Conservation (phyloP, 2,888 invertebrate species). For the Lasioglossum morio region DNA sequence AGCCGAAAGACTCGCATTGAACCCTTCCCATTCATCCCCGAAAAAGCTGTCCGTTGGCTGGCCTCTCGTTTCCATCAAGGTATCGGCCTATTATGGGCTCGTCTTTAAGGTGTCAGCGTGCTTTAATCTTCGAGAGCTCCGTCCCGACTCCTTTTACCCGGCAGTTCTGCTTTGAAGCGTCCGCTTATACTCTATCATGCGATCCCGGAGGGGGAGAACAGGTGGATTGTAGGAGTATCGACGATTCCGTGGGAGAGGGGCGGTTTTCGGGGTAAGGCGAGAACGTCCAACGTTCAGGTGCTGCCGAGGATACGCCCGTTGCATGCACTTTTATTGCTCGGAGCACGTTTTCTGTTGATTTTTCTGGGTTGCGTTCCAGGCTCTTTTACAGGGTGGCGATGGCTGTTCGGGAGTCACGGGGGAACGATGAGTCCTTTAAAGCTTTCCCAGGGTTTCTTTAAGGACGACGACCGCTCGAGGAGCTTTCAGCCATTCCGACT, state of each 20-base stretch:
- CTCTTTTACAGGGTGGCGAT: background rate
- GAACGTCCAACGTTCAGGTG: slow-evolving; percentile 63
- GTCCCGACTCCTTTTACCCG: slow-evolving; percentile 45
- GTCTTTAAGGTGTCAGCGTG: slow-evolving; percentile 63
- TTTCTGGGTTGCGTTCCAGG: slow-evolving; percentile 21
- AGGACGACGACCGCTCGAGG: too few relatives aligned
- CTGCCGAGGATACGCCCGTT: slow-evolving; percentile 30
- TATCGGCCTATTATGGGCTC: slow-evolving; percentile 30
- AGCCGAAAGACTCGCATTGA: slow-evolving; percentile 20
- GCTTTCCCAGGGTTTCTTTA: background rate
- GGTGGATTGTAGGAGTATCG: slow-evolving; percentile 78
- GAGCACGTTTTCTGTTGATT: slow-evolving; percentile 14
- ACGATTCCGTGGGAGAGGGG: slow-evolving; percentile 50
- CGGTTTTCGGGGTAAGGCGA: slow-evolving; percentile 62
- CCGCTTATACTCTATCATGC: slow-evolving; percentile 72
- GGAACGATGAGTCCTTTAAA: slow-evolving; percentile 19
- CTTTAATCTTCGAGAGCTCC: slow-evolving; percentile 56
- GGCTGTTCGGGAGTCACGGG: background rate
- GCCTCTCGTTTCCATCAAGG: slow-evolving; percentile 44
- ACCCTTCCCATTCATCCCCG: slow-evolving; percentile 20
- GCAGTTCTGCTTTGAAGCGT: slow-evolving; percentile 50
- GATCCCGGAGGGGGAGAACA: slow-evolving; percentile 72
- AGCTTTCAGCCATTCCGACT: too few relatives aligned
- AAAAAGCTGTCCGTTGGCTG: slow-evolving; percentile 21
- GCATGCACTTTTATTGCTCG: slow-evolving; percentile 40